Evolutionary conservation across 2,797 vertebrate species (phyloP).

Genomic region (Meda fulgida): DNA sequence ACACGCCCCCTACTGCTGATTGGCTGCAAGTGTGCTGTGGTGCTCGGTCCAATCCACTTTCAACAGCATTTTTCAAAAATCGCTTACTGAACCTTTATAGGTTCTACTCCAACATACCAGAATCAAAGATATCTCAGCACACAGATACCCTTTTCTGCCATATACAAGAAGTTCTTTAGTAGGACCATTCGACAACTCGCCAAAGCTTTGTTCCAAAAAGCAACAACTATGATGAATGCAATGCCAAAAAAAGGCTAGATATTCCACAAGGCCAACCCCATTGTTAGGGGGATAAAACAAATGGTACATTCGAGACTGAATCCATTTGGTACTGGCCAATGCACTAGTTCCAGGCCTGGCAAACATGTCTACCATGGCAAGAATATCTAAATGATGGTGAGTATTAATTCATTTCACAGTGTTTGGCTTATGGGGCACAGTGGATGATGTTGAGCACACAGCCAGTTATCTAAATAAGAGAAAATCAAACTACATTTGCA

Average conservation of each 20-base stretch:
- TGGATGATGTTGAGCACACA: constrained; percentile 84
- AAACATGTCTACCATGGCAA: constrained; percentile 83
- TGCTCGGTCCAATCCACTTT: no score
- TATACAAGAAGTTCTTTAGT: not conserved
- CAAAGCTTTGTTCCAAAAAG: constrained; percentile 80
- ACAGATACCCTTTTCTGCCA: not conserved
- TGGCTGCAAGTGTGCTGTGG: no score
- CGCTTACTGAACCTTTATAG: not conserved
- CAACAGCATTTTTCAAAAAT: no score
- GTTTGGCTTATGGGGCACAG: constrained; percentile 79
- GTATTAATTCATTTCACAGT: constrained; percentile 76
- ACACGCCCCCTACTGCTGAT: no score
- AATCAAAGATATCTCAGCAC: not conserved
- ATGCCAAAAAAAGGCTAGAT: constrained; percentile 76
- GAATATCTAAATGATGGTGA: constrained; percentile 82
- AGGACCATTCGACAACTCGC: not conserved
- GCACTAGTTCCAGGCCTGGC: constrained; percentile 79
- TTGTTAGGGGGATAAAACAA: constrained; percentile 80
- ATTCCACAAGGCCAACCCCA: constrained; percentile 67
- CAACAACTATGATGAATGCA: constrained; percentile 83
- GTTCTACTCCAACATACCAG: not conserved
- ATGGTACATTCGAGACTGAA: constrained; percentile 80
- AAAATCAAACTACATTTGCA: constrained; percentile 64
- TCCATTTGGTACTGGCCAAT: constrained; percentile 80
- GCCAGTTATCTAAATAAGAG: constrained; percentile 82